These are phyloP conservation scores for Heliconius eleuchia DNA, from an alignment of 1,140 invertebrate species.

Conservation along the genomic window DNA sequence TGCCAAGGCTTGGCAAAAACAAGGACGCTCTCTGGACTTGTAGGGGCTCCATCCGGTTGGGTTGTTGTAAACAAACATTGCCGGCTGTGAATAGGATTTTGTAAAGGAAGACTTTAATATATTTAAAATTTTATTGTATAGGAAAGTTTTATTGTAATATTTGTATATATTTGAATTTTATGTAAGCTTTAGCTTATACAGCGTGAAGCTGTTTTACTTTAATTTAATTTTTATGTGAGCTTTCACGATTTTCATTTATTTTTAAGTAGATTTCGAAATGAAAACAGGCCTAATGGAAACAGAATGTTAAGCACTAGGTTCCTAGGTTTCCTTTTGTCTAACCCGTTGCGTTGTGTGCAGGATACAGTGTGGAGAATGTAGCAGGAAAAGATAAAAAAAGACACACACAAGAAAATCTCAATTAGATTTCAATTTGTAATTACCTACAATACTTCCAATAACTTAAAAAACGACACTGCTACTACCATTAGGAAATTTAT, in stretches of 20 bases:
- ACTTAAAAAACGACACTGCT: background rate
- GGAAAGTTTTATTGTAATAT: background rate
- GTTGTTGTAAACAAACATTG: slow-evolving; percentile 9
- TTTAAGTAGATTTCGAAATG: too few species aligned
- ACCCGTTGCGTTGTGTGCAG: background rate
- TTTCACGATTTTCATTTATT: too few species aligned
- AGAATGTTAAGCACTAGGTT: too few species aligned
- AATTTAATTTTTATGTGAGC: too few species aligned
- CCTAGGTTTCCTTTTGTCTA: too few species aligned
- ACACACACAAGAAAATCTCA: background rate
- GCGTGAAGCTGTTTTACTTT: too few species aligned
- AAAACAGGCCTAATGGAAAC: too few species aligned
- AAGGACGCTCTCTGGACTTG: slow-evolving; percentile 34
- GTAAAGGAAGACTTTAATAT: background rate
- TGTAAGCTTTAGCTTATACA: too few species aligned
- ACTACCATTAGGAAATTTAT: slow-evolving; percentile 23
- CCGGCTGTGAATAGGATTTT: background rate
- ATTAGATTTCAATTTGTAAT: slow-evolving; percentile 4
- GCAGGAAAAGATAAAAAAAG: background rate
- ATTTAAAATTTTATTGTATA: background rate
- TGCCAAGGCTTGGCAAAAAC: slow-evolving; percentile 63
- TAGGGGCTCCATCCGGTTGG: slow-evolving; percentile 19
- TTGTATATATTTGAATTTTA: background rate
- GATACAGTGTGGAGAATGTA: background rate
- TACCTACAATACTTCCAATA: background rate